Base-by-base conservation (phyloP, 2,113 vertebrate species). In the Stictonetta naevosa region DNA sequence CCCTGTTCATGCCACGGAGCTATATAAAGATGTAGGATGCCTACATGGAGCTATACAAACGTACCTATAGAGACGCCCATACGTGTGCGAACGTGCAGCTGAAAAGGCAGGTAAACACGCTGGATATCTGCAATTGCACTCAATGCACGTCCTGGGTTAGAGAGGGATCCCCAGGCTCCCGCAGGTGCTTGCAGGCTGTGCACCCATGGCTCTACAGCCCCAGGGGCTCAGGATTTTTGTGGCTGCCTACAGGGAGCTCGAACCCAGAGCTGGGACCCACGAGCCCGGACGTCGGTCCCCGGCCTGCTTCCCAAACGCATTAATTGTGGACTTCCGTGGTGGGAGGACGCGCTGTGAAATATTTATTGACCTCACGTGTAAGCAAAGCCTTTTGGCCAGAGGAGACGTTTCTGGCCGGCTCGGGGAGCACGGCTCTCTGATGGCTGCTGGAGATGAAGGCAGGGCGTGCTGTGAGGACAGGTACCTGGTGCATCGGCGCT, bases 391-490 rank as follows among this genome's bases (percentile, higher is more conserved):
- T 21, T 25, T n/a, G 74, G 68, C 8, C 38, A 87, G 71, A 77
- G 53, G 44, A 68, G 34, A 33, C 11, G 12, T 91, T 93, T 79
- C 50, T 94, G 85, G 40, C 58, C 44, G 42, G 52, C 50, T 42
- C 28, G 56, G 69, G 69, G 91, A 96, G 91, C 88, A 34, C 90
- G 80, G 92, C 38, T 88, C 67, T 20, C 60, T 73, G 52, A 22
- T 48, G 63, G 80, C 66, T 96, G 75, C 93, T 96, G 92, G 92
- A 78, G 93, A 79, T 83, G 82, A 90, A 95, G 95, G 58, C 63
- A 63, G 86, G 88, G 89, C 95, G 91, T 73, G 96, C 81, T 94
- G 77, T 62, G 94, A 90, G 94, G 85, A 72, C 55, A 96, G 96
- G 90, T 90, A 79, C 16, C 28, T 85, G 88, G 42, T 60, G 52